Evolutionary conservation across 2,888 invertebrate genomes (phyloP), one percentile per base, ranked within the genome.

Genomic region (Cephus pulcher): DNA sequence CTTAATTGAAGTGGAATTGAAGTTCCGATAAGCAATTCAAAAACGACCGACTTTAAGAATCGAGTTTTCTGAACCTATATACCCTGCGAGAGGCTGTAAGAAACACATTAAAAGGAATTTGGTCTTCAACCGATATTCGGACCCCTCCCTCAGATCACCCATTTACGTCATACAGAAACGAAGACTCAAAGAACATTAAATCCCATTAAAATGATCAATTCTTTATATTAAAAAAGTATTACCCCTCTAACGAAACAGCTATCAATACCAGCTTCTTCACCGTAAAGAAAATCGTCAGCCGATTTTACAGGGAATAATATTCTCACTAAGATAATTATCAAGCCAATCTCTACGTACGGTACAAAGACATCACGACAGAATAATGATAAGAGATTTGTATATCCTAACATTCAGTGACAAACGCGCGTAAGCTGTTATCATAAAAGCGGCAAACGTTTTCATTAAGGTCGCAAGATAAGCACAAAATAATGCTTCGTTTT

Each of bases 61-160:
- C 23, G 23, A 23, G 23, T 23, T 40, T 40, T 40, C 2, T 23
- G 2, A 40, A 23, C 23, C 23, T 34, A 80, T 34, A 80, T 77
- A 79, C 81, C 80, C 79, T 82, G 78, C 79, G 81, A 82, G 84
- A 81, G 84, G 85, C 83, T 85, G 84, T 86, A 83, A 82, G 76
- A 80, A 81, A 79, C 84, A 88, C 85, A 86, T 88, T 88, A 86
- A 85, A 88, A 85, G 83, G 86, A 84, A 87, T 87, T 88, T 87
- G 86, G 81, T 82, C 77, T 76, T 81, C 84, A 84, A 88, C 87
- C 86, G 83, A 88, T 87, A 84, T 74, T 80, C 75, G 74, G 74
- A 79, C 75, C 75, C 73, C 73, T 12, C 1, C 70, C n/a, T 12
- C 30, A 1, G 70, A 12, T 0, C 23, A 70, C 4, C 6, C 0